Evolutionary conservation across 2,797 vertebrate species (phyloP).

Genomic region (Cirrhinus mrigala): DNA sequence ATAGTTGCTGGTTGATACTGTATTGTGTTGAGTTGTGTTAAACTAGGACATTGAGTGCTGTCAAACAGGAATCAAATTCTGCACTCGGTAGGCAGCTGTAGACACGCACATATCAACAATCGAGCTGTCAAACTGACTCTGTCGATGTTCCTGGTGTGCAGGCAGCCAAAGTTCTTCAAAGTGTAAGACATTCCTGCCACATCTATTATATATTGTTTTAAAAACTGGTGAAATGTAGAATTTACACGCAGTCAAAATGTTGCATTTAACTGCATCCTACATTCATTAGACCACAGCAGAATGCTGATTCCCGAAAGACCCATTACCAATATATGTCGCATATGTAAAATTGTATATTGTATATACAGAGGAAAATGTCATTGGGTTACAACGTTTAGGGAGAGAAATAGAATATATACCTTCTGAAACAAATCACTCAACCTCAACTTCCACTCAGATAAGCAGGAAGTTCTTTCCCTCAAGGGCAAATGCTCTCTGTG

Average conservation of each 20-base stretch:
- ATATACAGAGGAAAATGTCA: not conserved
- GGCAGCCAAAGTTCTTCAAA: not conserved
- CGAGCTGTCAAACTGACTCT: conserved; percentile 11
- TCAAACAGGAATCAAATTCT: conserved; percentile 37
- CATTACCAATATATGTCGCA: too few species aligned
- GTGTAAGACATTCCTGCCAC: not conserved
- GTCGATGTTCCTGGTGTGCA: conserved; percentile 11
- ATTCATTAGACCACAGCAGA: not conserved
- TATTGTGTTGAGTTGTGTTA: conserved; percentile 8
- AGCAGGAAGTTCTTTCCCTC: not conserved
- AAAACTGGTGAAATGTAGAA: conserved; percentile 13
- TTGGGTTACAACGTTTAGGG: not conserved
- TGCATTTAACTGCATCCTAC: not conserved
- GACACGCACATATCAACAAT: conserved; percentile 13
- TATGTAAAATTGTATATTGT: not conserved
- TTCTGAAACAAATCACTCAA: not conserved
- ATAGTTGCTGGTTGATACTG: not conserved
- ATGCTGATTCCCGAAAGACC: not conserved
- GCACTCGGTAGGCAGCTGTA: not conserved
- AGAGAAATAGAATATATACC: not conserved
- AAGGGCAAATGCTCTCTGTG: conserved; percentile 47
- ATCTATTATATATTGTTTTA: conserved; percentile 30
- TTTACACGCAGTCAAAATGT: not conserved
- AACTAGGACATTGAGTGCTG: conserved; percentile 1
- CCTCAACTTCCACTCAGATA: not conserved